Evolutionary conservation across 2,888 invertebrate species (phyloP).

Genomic region (Didymodactylos carnosus): DNA sequence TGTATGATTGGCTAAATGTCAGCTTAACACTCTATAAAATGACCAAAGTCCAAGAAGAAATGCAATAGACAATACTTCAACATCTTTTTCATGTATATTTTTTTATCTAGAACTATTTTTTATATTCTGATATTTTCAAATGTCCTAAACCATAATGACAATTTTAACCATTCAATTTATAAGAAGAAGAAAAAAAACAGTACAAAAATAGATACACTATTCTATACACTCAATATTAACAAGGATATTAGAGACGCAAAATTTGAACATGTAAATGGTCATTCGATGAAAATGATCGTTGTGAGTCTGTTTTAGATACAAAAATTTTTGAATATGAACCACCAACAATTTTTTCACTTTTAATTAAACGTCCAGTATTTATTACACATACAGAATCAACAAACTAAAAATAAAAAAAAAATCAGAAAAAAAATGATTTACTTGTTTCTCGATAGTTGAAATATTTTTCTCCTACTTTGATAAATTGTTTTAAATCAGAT

Average conservation of each 20-base stretch:
- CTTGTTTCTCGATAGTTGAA: neutral
- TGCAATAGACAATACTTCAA: no score
- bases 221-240: neutral
- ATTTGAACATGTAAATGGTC: neutral
- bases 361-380: neutral
- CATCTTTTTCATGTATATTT: no score
- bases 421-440: neutral
- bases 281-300: no score
- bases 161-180: no score
- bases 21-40: neutral
- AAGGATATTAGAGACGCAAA: neutral
- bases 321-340: neutral
- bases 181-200: no score
- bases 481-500: conserved; percentile 3
- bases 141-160: no score
- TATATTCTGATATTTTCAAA: neutral
- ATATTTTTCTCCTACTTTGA: neutral
- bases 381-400: neutral
- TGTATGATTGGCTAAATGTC: neutral
- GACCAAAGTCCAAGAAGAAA: neutral
- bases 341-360: neutral
- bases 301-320: neutral
- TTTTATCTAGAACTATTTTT: no score
- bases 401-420: neutral
- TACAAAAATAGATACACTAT: no score